phyloP scores from a whole-genome alignment of 2,797 vertebrate species.

The Cyprinodon diabolis region DNA sequence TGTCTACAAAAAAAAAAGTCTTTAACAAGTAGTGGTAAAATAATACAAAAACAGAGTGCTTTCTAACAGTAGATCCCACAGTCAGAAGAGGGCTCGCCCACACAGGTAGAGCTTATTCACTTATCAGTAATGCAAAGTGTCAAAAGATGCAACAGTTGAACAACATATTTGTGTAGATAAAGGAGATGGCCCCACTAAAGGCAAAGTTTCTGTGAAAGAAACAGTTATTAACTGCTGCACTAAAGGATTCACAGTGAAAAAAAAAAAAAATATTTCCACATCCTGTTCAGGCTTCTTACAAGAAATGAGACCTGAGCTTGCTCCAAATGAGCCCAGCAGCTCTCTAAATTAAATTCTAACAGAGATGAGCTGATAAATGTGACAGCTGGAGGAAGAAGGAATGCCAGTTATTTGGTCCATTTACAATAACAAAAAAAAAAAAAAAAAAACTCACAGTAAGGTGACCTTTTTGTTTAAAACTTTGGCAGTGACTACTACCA shows the following conservation, averaged over 20 bases:
- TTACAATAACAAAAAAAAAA: conserved; percentile 33
- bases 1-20: conserved; percentile 42
- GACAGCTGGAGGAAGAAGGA: conserved; percentile 55
- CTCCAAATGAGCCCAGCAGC: conserved; percentile 13
- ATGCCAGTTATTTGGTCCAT: conserved; percentile 76
- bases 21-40: conserved; percentile 28
- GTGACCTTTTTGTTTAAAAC: conserved; percentile 44
- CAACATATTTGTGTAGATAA: conserved; percentile 32
- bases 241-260: conserved; percentile 68
- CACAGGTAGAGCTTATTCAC: conserved; percentile 10
- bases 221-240: conserved; percentile 57
- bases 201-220: conserved; percentile 50
- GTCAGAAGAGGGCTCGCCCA: conserved; percentile 18
- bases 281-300: conserved; percentile 4
- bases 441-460: conserved; percentile 59
- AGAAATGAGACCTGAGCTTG: conserved; percentile 11
- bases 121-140: conserved; percentile 24
- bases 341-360: conserved; percentile 24
- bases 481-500: conserved; percentile 46
- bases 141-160: conserved; percentile 37
- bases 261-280: conserved; percentile 44
- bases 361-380: conserved; percentile 51
- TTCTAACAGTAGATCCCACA: conserved; percentile 32
- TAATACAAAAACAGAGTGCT: conserved; percentile 35
- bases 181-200: conserved; percentile 18